Base-by-base conservation (phyloP, 2,888 invertebrate species). In the Philopedon plagiatum region DNA sequence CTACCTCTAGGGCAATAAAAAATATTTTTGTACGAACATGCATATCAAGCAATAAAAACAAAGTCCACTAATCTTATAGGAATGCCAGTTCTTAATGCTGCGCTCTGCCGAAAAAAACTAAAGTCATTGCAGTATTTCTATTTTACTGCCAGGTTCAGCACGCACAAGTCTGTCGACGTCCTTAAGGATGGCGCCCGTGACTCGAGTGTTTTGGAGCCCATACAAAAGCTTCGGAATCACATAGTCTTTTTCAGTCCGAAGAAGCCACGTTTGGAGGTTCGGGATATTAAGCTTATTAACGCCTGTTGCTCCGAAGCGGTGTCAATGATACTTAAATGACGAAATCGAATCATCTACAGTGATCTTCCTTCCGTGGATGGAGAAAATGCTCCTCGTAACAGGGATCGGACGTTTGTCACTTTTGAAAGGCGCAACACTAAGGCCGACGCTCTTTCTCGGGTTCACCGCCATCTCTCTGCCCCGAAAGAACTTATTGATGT, bases 171-270 rank as follows among this genome's bases (percentile, higher is more conserved):
- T 46, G 32, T 76, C 75, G 0, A 60, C 68, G 3, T 60, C 71
- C 23, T 37, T 34, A 5, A 73, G 66, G 13, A 58, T 34, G 9
- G 51, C 71, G 0, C 71, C 65, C 0, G 78, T 78, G 0, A 77
- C 49, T 0, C 71, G 71, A 0, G 82, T 81, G 0, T 82, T 74
- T 39, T 84, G 84, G 0, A 86, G 67, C 0, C 79, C 77, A 74
- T 86, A 83, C 9, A 80, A 63, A 9, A 82, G 76, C 2, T 80
- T 73, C 1, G 85, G 85, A 0, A 86, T 65, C 0, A 86, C 69
- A 70, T 81, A 78, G 2, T 69, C 67, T 57, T 66, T 65, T 2
- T 70, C 63, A 41, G 84, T 64, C 54, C 78, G 79, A 0, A 70
- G 29, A 4, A 85, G 66, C 77, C 75, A 73, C 15, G 5, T 11